A percentile compares a stretch with the other conserved stretches of the same genome.
Evolutionary conservation across 1,140 invertebrate species (phyloP).

Genomic region (Pinna nobilis): DNA sequence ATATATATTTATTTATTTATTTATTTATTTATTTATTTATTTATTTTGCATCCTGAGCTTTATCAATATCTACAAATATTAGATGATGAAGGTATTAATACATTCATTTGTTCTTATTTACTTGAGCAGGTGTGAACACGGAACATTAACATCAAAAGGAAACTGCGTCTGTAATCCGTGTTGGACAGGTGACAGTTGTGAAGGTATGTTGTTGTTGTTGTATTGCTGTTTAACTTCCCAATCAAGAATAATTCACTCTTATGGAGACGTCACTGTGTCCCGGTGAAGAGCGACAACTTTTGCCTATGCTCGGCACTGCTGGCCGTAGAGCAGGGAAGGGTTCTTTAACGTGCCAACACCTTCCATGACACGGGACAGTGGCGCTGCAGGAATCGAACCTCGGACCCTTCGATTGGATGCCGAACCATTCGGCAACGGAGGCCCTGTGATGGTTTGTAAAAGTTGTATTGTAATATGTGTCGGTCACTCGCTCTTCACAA

Average conservation of each 20-base stretch:
- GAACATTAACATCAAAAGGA: conserved; percentile 2
- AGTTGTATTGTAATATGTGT: not conserved
- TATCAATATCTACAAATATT: not conserved
- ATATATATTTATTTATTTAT: not conserved
- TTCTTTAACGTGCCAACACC: no score
- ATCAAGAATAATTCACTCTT: no score
- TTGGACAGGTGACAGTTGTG: conserved; percentile 42
- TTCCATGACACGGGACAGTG: not conserved
- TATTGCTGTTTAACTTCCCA: not conserved
- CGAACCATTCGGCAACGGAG: not conserved
- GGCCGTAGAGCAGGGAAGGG: no score
- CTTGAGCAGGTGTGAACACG: conserved; percentile 23
- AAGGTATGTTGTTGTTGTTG: conserved; percentile 24
- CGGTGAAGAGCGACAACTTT: no score
- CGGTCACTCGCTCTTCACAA: not conserved
- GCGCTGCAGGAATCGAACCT: no score
- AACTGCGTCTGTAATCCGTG: conserved; percentile 38
- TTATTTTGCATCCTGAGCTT: not conserved
- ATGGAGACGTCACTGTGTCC: no score
- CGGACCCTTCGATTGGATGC: no score
- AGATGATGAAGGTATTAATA: not conserved
- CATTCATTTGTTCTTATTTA: not conserved
- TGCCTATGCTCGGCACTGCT: no score
- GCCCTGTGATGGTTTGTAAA: not conserved
- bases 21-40: not conserved